Percentiles rank a stretch among this genome's conserved stretches.
Evolutionary conservation across 2,797 vertebrate genomes (phyloP).

Genomic region (Gallinago solitaria): DNA sequence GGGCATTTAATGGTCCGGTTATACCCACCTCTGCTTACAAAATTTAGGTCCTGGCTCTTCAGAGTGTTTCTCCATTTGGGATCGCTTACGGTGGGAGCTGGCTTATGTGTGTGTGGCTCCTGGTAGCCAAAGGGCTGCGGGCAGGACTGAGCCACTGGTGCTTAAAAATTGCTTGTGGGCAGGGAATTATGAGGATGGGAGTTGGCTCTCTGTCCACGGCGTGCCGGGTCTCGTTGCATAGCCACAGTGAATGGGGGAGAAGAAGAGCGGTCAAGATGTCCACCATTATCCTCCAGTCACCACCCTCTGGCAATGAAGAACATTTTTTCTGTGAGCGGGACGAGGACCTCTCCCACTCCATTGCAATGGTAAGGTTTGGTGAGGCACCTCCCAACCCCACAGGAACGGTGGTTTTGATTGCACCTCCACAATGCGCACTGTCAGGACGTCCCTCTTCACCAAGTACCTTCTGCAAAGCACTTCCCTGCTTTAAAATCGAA

Average conservation of each 20-base stretch:
- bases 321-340: neutral
- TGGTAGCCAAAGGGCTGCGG: neutral
- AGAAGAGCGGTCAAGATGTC: neutral
- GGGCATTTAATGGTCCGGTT: neutral
- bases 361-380: neutral
- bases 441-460: neutral
- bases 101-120: accelerated
- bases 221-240: neutral
- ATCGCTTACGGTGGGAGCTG: accelerated
- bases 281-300: neutral
- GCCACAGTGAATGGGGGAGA: accelerated
- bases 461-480: neutral
- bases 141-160: neutral
- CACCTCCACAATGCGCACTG: neutral
- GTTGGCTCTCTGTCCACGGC: neutral
- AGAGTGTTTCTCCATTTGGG: neutral
- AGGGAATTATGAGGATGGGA: neutral
- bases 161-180: neutral
- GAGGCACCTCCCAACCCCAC: neutral
- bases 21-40: neutral
- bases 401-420: neutral
- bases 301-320: neutral
- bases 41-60: neutral
- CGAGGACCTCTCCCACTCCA: accelerated
- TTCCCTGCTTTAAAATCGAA: neutral